Percentiles rank a stretch among this genome's conserved stretches.
Conservation (phyloP, 2,113 vertebrate species). For the Lontra canadensis region DNA sequence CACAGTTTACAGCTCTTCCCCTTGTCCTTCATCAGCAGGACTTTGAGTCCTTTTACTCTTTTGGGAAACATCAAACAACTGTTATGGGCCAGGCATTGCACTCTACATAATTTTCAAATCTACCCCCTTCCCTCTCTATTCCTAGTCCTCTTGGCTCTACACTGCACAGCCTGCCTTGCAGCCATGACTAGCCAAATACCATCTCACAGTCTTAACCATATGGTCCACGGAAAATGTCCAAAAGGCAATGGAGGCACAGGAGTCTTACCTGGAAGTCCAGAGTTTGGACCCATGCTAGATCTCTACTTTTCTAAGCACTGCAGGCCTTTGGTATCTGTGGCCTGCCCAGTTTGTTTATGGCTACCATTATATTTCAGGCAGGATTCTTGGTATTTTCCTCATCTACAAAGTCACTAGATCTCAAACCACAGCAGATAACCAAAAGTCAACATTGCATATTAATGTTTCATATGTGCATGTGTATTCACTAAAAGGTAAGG, state of each 20-base stretch:
- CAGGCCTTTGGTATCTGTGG: neutral
- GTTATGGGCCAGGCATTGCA: neutral
- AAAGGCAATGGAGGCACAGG: neutral
- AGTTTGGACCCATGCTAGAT: neutral
- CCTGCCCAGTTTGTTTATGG: neutral
- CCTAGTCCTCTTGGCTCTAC: neutral
- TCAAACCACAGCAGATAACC: slow-evolving; percentile 3
- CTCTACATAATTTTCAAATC: neutral
- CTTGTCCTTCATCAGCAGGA: neutral
- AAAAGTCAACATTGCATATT: slow-evolving; percentile 52
- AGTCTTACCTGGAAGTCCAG: neutral
- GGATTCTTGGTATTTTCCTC: neutral
- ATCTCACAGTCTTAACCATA: neutral
- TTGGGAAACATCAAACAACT: neutral
- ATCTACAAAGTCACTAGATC: slow-evolving; percentile 10
- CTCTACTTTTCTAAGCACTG: neutral
- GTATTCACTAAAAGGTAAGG: slow-evolving; percentile 19
- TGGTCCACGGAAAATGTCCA: neutral
- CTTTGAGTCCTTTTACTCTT: neutral
- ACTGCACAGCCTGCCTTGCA: neutral
- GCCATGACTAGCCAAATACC: neutral
- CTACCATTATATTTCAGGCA: neutral
- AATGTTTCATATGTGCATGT: neutral
- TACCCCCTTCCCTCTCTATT: neutral
- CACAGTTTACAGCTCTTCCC: neutral